phyloP scores from a whole-genome alignment of 2,888 invertebrate genomes.

The Dicycla oo region DNA sequence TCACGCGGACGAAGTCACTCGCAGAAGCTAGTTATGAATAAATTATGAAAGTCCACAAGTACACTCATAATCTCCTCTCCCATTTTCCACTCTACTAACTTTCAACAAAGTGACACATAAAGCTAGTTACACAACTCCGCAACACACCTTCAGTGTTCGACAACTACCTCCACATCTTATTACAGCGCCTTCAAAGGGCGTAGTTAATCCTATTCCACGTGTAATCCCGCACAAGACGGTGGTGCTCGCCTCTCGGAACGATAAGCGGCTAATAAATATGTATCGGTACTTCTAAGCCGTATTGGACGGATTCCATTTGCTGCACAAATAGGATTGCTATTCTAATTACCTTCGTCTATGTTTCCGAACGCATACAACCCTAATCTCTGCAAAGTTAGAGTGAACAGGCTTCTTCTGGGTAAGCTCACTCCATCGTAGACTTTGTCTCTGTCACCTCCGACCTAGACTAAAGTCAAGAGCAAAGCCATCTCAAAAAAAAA shows the following conservation, averaged over 20 bases:
- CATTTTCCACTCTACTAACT: not conserved
- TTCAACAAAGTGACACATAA: constrained; percentile 5
- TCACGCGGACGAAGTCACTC: too few species aligned
- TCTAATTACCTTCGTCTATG: too few species aligned
- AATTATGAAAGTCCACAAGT: not conserved
- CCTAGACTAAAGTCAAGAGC: too few species aligned
- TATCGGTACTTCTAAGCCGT: constrained; percentile 36
- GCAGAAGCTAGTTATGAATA: too few species aligned
- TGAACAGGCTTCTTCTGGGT: too few species aligned
- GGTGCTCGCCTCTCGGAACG: constrained; percentile 5
- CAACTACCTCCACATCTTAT: not conserved
- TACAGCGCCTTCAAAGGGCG: constrained; percentile 26
- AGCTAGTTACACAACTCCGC: constrained; percentile 16
- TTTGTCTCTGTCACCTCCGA: too few species aligned
- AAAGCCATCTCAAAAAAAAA: too few species aligned
- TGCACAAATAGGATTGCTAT: constrained; percentile 18
- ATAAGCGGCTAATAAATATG: constrained; percentile 59
- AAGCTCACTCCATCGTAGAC: too few species aligned
- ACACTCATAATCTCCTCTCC: not conserved
- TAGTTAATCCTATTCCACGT: constrained; percentile 43
- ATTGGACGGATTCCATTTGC: constrained; percentile 36
- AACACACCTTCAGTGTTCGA: constrained; percentile 11
- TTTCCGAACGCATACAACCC: too few species aligned
- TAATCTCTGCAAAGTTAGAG: too few species aligned
- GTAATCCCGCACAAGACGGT: constrained; percentile 40